Percentiles rank a stretch among this genome's conserved stretches.
phyloP scores from a whole-genome alignment of 2,113 vertebrate species.

The Podocnemis expansa region DNA sequence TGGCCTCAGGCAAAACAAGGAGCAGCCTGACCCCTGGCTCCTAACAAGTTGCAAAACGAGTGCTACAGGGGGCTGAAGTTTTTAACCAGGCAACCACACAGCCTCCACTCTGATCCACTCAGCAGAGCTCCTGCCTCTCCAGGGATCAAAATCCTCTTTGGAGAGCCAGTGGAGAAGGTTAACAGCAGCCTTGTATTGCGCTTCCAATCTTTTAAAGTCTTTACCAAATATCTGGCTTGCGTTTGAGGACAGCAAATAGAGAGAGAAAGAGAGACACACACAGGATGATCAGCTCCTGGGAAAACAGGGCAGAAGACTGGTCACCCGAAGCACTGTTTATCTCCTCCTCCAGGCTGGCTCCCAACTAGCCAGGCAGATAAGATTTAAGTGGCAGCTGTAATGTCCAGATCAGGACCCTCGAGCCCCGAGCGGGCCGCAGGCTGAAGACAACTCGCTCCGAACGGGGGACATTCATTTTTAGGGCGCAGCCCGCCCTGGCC shows the following conservation, averaged over 20 bases:
- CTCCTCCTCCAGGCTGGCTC: not conserved
- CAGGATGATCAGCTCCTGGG: not conserved
- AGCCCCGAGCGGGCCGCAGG: not conserved
- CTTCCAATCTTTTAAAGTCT: not conserved
- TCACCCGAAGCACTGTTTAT: not conserved
- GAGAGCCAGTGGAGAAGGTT: not conserved
- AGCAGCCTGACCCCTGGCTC: not conserved
- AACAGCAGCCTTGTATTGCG: constrained; percentile 1
- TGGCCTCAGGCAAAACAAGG: not conserved
- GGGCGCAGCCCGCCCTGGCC: not conserved
- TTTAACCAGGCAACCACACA: not conserved
- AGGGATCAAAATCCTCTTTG: not conserved
- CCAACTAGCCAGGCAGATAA: not conserved
- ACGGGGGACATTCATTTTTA: not conserved
- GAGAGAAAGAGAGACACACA: too few relatives aligned
- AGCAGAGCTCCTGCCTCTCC: not conserved
- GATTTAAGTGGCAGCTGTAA: not conserved
- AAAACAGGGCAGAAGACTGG: not conserved
- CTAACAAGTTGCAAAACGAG: not conserved
- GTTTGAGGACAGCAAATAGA: not conserved
- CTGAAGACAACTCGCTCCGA: not conserved
- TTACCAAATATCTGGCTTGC: too few relatives aligned
- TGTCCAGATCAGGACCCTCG: not conserved
- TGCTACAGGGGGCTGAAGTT: not conserved
- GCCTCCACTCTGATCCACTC: not conserved